Evolutionary conservation across 2,113 vertebrate genomes (phyloP).

Genomic region (Panurus biarmicus): DNA sequence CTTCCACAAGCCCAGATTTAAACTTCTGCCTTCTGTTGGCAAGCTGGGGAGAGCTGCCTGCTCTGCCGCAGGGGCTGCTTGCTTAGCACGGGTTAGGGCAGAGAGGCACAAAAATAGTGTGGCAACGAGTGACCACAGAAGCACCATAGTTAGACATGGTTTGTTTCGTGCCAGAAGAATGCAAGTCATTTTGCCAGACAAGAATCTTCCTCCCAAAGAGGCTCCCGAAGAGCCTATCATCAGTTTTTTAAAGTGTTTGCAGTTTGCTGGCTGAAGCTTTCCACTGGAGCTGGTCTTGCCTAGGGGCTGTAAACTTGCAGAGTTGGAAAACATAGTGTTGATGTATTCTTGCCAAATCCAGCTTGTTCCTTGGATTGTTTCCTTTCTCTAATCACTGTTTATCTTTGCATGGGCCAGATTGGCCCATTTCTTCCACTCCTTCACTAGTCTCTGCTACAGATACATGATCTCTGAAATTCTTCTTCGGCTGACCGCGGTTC

Average conservation of each 20-base stretch:
- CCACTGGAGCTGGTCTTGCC: conserved; percentile 46
- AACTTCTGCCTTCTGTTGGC: background rate
- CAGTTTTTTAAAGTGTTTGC: conserved; percentile 11
- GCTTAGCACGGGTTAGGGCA: rapidly evolving
- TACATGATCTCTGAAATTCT: conserved; percentile 30
- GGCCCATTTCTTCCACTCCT: conserved; percentile 49
- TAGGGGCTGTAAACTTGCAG: conserved; percentile 54
- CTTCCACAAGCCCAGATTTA: background rate
- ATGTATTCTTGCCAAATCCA: conserved; percentile 48
- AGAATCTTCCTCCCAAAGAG: conserved; percentile 15
- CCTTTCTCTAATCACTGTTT: conserved; percentile 63
- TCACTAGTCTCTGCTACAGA: conserved; percentile 23
- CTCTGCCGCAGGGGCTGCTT: rapidly evolving
- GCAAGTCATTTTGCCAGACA: conserved; percentile 16
- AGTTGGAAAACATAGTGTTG: conserved; percentile 41
- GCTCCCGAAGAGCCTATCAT: conserved; percentile 38
- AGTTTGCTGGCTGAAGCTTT: conserved; percentile 45
- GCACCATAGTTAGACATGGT: conserved; percentile 19
- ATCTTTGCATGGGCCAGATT: conserved; percentile 54
- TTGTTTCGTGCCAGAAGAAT: conserved; percentile 35
- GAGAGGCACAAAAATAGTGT: conserved; percentile 6
- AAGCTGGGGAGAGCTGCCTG: background rate
- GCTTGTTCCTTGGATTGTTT: conserved; percentile 61
- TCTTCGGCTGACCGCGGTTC: conserved; percentile 1
- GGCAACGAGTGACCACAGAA: conserved; percentile 20